phyloP scores from a whole-genome alignment of 2,888 invertebrate genomes.

The Brenthis ino region DNA sequence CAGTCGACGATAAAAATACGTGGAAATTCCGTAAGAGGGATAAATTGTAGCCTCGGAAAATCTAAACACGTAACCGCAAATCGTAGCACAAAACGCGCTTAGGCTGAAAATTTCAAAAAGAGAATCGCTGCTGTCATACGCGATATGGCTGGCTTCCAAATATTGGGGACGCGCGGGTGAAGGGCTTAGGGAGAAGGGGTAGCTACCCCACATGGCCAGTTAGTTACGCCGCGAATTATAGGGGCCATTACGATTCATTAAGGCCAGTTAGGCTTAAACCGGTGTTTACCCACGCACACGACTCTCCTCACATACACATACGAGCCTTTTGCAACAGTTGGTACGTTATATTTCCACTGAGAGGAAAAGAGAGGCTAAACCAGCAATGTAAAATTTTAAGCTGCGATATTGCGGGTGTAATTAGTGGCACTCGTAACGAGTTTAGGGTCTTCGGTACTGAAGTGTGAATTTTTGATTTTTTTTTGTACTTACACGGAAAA shows the following conservation, averaged over 20 bases:
- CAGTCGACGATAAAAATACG: conserved; percentile 34
- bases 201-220: conserved; percentile 78
- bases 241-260: conserved; percentile 84
- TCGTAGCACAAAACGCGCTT: conserved; percentile 62
- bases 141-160: conserved; percentile 80
- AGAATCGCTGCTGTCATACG: conserved; percentile 75
- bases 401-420: conserved; percentile 70
- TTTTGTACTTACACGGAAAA: conserved; percentile 11
- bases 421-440: conserved; percentile 73
- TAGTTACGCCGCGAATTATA: conserved; percentile 84
- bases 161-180: conserved; percentile 50
- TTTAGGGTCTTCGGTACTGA: conserved; percentile 64
- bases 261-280: conserved; percentile 84
- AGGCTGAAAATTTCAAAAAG: conserved; percentile 76
- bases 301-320: conserved; percentile 46
- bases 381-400: conserved; percentile 70
- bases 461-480: conserved; percentile 66
- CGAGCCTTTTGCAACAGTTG: conserved; percentile 63
- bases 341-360: conserved; percentile 64
- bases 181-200: conserved; percentile 47
- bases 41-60: conserved; percentile 55
- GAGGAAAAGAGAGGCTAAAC: conserved; percentile 54
- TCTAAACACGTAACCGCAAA: conserved; percentile 76
- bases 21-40: conserved; percentile 45
- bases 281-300: conserved; percentile 81